Evolutionary conservation across 2,797 vertebrate species (phyloP), one percentile per base, ranked within the genome.

Genomic region (Anas acuta): DNA sequence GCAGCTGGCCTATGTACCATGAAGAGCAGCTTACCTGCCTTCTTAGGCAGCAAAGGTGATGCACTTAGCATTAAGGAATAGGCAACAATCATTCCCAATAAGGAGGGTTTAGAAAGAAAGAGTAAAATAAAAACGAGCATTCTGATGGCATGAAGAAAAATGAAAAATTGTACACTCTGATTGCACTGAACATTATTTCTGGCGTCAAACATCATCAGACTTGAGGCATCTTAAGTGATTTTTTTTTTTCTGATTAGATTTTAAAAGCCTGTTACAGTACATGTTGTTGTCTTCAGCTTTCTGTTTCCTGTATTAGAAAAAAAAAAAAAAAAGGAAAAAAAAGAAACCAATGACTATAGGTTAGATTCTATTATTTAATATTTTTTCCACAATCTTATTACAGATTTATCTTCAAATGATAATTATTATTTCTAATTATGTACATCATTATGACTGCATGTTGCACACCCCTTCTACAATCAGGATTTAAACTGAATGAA

Each of bases 271-370:
- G 94, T 92, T 88, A 97, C 92, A 96, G 65, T 96, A 87, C 97
- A 96, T 97, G 94, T 96, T n/a, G 65, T 88, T 51, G 96, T 97
- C 98, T 99, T 99, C 99, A 99, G 98, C 99, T 99, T 98, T 99
- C 99, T 86, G 98, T 98, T 98, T 99, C 99, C 99, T 99, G 98
- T 47, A 74, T 80, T 22, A 47, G 35, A 96, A 93, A 91, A 95
- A 79, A 95, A 62, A 26, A 37, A 62, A 28, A 39, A 28, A 13
- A 49, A 23, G 8, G 15, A 11, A 19, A 41, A 64, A 22, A 58
- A 58, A 79, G 13, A 86, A 7, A 81, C 26, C 28, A 83, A 84
- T 91, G 53, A 76, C 4, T 69, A 18, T 3, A 32, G 8, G 30
- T 58, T 92, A 92, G 51, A n/a, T 60, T 84, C 72, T 28, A 53